phyloP scores from a whole-genome alignment of 1,140 invertebrate genomes.

The Drosophila lowei region DNA sequence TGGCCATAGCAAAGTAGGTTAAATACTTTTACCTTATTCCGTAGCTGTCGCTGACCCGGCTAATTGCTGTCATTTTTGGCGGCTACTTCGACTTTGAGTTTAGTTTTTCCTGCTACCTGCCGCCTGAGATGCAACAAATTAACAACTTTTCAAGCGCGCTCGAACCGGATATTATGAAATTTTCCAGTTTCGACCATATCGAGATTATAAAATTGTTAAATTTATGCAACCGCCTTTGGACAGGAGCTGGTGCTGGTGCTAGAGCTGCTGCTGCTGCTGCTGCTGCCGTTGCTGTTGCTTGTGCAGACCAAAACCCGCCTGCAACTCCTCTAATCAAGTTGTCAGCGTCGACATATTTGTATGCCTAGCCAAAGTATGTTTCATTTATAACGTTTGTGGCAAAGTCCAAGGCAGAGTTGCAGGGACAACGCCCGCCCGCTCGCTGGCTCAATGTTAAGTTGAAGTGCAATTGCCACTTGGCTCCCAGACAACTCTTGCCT shows the following conservation, averaged over 20 bases:
- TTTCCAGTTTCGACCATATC: constrained; percentile 73
- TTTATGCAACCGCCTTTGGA: constrained; percentile 68
- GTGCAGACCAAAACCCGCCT: constrained; percentile 24
- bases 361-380: constrained; percentile 19
- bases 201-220: constrained; percentile 76
- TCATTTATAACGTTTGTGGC: constrained; percentile 20
- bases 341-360: constrained; percentile 66
- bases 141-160: constrained; percentile 80
- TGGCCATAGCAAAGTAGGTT: constrained; percentile 60
- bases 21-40: constrained; percentile 80
- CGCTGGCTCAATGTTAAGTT: constrained; percentile 70
- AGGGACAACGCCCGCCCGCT: constrained; percentile 57
- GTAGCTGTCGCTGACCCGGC: constrained; percentile 22
- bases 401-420: constrained; percentile 22
- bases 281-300: too few species aligned
- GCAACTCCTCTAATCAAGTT: constrained; percentile 68
- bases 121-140: constrained; percentile 56
- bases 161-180: constrained; percentile 80
- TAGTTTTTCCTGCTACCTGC: constrained; percentile 44
- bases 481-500: background rate
- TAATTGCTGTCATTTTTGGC: constrained; percentile 76
- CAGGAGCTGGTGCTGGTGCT: constrained; percentile 20
- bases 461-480: constrained; percentile 52
- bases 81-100: constrained; percentile 21
- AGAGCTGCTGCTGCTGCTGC: background rate